Percentiles rank a stretch among this genome's conserved stretches.
Conservation (phyloP, 2,113 vertebrate genomes). For the Arothron firmamentum region DNA sequence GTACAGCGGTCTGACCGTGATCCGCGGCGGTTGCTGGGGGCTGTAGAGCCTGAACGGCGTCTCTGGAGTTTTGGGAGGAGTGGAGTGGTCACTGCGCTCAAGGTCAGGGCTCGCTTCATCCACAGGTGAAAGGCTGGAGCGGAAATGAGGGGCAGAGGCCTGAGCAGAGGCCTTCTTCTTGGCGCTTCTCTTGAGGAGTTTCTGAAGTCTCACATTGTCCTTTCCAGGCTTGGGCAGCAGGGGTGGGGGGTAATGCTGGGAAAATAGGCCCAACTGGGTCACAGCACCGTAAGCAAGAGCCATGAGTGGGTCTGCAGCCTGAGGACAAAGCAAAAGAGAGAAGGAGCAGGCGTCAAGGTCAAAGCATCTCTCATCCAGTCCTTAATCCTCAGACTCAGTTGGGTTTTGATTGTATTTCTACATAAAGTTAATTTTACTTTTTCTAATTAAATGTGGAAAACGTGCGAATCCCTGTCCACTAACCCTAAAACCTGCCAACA, state of each 20-base stretch:
- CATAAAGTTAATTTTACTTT: no score
- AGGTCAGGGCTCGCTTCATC: conserved; percentile 87
- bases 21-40: conserved; percentile 34
- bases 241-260: conserved; percentile 78
- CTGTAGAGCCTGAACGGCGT: conserved; percentile 13
- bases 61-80: conserved; percentile 60
- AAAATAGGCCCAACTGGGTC: conserved; percentile 56
- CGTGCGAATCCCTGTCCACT: no score
- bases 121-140: conserved; percentile 87
- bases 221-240: conserved; percentile 88
- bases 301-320: conserved; percentile 79
- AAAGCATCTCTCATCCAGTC: background rate
- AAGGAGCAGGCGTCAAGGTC: no score
- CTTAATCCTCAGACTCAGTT: no score
- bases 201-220: conserved; percentile 85
- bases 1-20: conserved; percentile 62
- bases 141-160: conserved; percentile 65
- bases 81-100: conserved; percentile 73
- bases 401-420: no score
- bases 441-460: no score
- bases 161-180: conserved; percentile 73
- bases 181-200: conserved; percentile 82
- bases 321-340: conserved; percentile 32
- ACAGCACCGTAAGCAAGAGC: conserved; percentile 67
- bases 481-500: no score